Percentiles rank a stretch among this genome's conserved stretches.
Evolutionary conservation across 2,888 invertebrate species (phyloP).

Genomic region (Parascotia fuliginaria): DNA sequence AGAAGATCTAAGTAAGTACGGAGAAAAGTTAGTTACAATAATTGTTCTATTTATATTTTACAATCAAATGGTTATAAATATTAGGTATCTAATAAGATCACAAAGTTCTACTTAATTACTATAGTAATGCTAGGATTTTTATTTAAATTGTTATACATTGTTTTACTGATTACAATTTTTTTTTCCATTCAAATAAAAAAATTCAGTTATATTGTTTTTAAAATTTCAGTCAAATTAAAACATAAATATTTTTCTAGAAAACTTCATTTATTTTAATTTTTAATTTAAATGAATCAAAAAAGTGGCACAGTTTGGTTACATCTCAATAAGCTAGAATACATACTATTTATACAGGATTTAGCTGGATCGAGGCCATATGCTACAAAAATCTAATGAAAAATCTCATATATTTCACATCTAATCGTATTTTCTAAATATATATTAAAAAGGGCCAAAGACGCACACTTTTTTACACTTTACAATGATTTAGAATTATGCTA

Average conservation of each 20-base stretch:
- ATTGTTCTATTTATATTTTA: conserved; percentile 34
- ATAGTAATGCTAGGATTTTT: conserved; percentile 38
- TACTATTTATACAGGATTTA: conserved; percentile 27
- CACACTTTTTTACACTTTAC: conserved; percentile 75
- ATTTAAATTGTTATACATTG: conserved; percentile 20
- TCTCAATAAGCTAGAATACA: conserved; percentile 14
- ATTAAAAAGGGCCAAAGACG: conserved; percentile 40
- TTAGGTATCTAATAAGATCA: conserved; percentile 48
- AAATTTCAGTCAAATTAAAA: too few relatives aligned
- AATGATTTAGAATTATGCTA: conserved; percentile 82
- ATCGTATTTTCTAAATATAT: conserved; percentile 27
- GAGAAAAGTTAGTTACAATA: conserved; percentile 31
- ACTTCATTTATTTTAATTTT: neutral
- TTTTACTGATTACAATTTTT: too few relatives aligned
- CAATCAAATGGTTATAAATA: conserved; percentile 31
- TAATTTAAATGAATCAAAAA: neutral
- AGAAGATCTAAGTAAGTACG: conserved; percentile 42
- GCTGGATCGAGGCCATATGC: conserved; percentile 32
- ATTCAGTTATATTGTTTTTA: too few relatives aligned
- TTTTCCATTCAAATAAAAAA: too few relatives aligned
- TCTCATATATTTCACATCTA: conserved; percentile 17
- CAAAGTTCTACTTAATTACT: conserved; percentile 46
- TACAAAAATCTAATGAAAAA: conserved; percentile 28
- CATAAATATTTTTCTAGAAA: too few relatives aligned
- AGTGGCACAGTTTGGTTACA: conserved; percentile 17